phyloP scores from a whole-genome alignment of 2,888 invertebrate genomes.

The Conomelus anceps region DNA sequence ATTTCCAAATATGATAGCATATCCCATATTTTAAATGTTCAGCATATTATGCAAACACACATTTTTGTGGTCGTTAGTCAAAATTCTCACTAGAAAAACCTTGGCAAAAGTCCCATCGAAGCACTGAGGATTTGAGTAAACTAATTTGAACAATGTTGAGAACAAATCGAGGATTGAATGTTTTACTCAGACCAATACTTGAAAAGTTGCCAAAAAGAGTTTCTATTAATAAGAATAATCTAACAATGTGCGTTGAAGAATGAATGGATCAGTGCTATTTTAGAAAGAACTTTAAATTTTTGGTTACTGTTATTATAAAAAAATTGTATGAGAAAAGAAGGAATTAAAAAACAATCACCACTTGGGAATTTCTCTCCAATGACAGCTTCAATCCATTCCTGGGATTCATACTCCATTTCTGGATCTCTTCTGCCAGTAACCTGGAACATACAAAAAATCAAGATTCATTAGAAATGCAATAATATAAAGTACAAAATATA shows the following conservation, averaged over 20 bases:
- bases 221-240: not conserved
- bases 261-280: not conserved
- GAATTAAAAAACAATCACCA: not conserved
- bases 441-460: slow-evolving; percentile 46
- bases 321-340: not conserved
- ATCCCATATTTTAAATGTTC: not conserved
- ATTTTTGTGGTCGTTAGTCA: not conserved
- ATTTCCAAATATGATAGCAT: not conserved
- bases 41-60: not conserved
- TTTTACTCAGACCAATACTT: not conserved
- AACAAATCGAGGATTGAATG: not conserved
- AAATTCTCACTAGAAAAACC: not conserved
- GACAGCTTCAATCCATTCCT: slow-evolving; percentile 78
- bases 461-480: too few species aligned
- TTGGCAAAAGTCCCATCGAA: not conserved
- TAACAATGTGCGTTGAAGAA: not conserved
- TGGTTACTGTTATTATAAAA: not conserved
- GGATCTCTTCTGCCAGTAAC: slow-evolving; percentile 75
- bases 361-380: slow-evolving; percentile 68
- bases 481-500: too few species aligned
- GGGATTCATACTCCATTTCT: slow-evolving; percentile 71
- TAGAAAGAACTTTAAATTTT: not conserved
- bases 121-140: not conserved
- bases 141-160: not conserved
- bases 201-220: not conserved